Conservation (phyloP, 2,113 vertebrate species). For the Eira barbara region DNA sequence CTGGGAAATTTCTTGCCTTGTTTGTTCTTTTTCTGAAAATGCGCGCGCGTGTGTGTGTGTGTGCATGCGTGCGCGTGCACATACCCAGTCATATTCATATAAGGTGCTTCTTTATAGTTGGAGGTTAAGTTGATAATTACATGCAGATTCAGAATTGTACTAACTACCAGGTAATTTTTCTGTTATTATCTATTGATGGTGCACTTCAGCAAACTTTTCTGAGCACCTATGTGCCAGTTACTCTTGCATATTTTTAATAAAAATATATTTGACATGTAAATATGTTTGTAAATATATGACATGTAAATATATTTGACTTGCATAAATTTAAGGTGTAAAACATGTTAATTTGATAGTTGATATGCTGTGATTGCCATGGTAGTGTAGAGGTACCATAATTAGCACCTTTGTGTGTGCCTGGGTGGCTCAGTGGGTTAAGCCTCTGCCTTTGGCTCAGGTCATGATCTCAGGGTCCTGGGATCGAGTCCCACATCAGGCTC, state of each 20-base stretch:
- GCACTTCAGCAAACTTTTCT: neutral
- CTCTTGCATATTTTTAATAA: neutral
- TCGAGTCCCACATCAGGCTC: too few relatives aligned
- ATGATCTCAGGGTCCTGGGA: too few relatives aligned
- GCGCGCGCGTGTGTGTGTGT: too few relatives aligned
- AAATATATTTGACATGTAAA: neutral
- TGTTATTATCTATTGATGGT: neutral
- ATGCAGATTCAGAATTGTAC: neutral
- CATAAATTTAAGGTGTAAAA: neutral
- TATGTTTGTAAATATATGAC: neutral
- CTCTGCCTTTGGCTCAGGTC: too few relatives aligned
- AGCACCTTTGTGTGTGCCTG: neutral
- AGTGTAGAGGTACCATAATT: neutral
- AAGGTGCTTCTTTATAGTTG: neutral
- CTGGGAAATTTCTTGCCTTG: neutral
- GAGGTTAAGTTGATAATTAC: neutral
- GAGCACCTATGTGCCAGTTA: neutral
- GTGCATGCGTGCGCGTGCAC: accelerated
- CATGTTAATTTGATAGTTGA: neutral
- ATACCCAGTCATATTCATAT: neutral
- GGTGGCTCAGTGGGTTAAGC: too few relatives aligned
- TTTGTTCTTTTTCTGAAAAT: neutral
- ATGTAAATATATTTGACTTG: neutral
- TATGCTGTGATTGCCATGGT: neutral
- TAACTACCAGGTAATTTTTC: neutral